Percentiles rank a stretch among this genome's conserved stretches.
Conservation (phyloP, 23 tunicate species). For the Styela plicata region DNA sequence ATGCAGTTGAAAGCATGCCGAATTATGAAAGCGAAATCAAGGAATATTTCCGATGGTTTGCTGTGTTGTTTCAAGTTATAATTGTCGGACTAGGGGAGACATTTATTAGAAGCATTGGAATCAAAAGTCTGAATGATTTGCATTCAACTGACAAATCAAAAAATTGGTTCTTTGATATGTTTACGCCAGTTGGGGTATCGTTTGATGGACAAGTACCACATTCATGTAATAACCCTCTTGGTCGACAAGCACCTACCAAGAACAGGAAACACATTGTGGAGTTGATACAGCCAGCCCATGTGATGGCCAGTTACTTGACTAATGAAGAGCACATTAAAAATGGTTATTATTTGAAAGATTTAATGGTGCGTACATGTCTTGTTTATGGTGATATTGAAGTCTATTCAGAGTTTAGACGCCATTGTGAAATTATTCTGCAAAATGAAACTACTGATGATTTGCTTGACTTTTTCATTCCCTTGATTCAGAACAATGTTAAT, state of each 20-base stretch:
- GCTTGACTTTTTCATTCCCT: not conserved
- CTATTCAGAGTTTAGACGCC: conserved; percentile 1
- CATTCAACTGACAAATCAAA: not conserved
- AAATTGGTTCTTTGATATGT: conserved; percentile 36
- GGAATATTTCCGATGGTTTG: conserved; percentile 42
- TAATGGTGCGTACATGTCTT: conserved; percentile 24
- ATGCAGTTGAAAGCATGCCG: not conserved
- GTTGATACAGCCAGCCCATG: conserved; percentile 34
- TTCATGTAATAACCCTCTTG: conserved; percentile 36
- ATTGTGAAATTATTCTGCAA: not conserved
- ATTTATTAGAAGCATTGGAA: conserved; percentile 34
- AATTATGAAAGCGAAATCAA: not conserved
- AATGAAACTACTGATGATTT: not conserved
- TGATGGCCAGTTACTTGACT: conserved; percentile 35
- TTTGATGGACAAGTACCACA: conserved; percentile 49
- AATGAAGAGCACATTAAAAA: not conserved
- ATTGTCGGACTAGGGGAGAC: conserved; percentile 39
- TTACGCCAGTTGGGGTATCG: conserved; percentile 27
- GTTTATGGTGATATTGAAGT: conserved; percentile 28
- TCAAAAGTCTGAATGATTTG: conserved; percentile 27
- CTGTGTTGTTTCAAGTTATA: conserved; percentile 34
- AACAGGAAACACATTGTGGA: conserved; percentile 17
- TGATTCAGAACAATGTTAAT: not conserved
- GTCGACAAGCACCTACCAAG: conserved; percentile 31
- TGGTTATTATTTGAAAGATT: conserved; percentile 32